Conservation (phyloP, 2,888 invertebrate genomes). For the Hedychridium roseum region DNA sequence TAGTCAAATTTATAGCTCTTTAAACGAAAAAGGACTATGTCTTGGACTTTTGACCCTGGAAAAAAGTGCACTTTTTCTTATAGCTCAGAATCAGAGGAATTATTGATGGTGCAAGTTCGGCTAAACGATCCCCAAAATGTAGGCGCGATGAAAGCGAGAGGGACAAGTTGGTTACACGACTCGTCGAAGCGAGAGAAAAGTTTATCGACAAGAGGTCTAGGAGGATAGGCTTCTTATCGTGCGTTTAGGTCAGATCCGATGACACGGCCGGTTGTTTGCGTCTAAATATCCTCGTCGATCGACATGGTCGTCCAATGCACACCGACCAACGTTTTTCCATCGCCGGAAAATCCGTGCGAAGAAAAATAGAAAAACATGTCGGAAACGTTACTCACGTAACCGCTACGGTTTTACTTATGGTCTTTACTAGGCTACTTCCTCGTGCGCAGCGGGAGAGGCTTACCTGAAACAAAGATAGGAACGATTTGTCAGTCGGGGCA, state of each 20-base stretch:
- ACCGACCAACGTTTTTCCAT: no score
- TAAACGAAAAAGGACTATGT: no score
- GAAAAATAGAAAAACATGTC: conserved; percentile 4
- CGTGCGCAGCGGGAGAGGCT: conserved; percentile 21
- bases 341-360: no score
- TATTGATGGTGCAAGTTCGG: no score
- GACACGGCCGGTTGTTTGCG: conserved; percentile 42
- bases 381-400: conserved; percentile 17
- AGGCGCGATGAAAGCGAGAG: no score
- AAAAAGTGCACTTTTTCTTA: no score
- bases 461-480: conserved; percentile 43
- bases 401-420: conserved; percentile 8
- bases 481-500: conserved; percentile 11
- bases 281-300: conserved; percentile 20
- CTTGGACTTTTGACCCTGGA: no score
- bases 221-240: conserved; percentile 37
- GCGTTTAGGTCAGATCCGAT: conserved; percentile 47
- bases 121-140: no score
- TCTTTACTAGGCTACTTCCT: conserved; percentile 4
- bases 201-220: conserved; percentile 46
- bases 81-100: no score
- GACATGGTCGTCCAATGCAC: no score
- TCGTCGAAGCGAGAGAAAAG: conserved; percentile 19
- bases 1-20: no score
- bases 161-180: neutral